Percentiles rank a stretch among this genome's conserved stretches.
Conservation (phyloP, 2,113 vertebrate genomes). For the Tupaia tana region DNA sequence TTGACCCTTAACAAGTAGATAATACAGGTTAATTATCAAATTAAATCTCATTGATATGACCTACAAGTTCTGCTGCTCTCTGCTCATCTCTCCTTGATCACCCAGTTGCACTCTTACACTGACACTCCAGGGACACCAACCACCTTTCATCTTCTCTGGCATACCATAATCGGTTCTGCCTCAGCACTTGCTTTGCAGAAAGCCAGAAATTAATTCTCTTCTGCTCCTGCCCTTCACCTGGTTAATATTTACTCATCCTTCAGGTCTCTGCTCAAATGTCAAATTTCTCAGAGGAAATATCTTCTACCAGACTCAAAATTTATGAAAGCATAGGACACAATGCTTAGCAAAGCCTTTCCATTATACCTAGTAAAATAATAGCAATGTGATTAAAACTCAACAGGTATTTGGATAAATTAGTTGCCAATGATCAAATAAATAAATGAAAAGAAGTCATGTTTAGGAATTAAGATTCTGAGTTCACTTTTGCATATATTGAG, state of each 20-base stretch:
- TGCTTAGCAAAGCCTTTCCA: neutral
- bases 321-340: neutral
- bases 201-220: neutral
- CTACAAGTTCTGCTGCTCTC: neutral
- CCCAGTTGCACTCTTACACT: neutral
- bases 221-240: neutral
- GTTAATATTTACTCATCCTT: slow-evolving; percentile 54
- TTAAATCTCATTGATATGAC: neutral
- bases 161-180: neutral
- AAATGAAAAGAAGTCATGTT: neutral
- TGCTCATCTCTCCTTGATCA: neutral
- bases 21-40: neutral
- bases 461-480: neutral
- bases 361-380: neutral
- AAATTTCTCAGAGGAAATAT: neutral
- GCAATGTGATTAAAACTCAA: neutral
- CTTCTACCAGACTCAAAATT: slow-evolving; percentile 3
- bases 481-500: neutral
- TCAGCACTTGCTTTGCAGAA: neutral
- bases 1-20: neutral
- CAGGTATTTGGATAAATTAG: neutral
- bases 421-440: neutral
- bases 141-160: neutral
- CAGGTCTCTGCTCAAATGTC: slow-evolving; percentile 45
- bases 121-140: neutral